Base-by-base conservation (phyloP, 2,797 vertebrate species). In the Anguilla pacifica region DNA sequence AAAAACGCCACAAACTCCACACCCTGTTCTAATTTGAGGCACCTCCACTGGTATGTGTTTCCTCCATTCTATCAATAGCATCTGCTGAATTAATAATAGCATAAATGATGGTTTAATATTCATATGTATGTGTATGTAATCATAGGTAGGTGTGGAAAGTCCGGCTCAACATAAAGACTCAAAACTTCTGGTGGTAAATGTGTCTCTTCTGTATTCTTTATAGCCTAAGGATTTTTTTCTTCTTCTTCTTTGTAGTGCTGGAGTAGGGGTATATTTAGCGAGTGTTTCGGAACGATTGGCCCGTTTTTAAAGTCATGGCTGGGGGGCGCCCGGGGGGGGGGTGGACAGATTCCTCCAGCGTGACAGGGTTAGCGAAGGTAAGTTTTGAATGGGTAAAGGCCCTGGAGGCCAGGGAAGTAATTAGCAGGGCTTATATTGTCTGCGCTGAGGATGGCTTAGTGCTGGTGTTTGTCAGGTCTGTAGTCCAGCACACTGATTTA, bases 321-420 rank as follows among this genome's bases (percentile, higher is more conserved):
- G 57, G 28, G 28, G 67, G 61, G 70, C 61, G 43, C 35, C 17
- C 9, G 13, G n/a, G n/a, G 35, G 28, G 83, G 31, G 59, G 49
- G 28, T 5, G 86, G 81, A 39, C 81, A 25, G 49, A 43, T 64
- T 70, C 57, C 59, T 81, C 64, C 61, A 70, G 57, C 57, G 70
- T 90, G 85, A 91, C 88, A 74, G 90, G 89, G 91, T 92, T 91
- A 90, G 90, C 83, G 86, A 89, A 93, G 91, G 91, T 90, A 90
- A 85, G 81, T 22, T 46, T 46, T 6, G 91, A 89, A 91, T 70
- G 91, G 87, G 87, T 92, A 88, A 90, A 90, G 91, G 92, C 57
- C 88, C 89, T 49, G 22, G 43, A 39, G 86, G 84, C 51, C 25
- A 17, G 22, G 82, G 83, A 51, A 89, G 17, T 88, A 85, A 90